Evolutionary conservation across 2,797 vertebrate genomes (phyloP).

Genomic region (Anabas testudineus): DNA sequence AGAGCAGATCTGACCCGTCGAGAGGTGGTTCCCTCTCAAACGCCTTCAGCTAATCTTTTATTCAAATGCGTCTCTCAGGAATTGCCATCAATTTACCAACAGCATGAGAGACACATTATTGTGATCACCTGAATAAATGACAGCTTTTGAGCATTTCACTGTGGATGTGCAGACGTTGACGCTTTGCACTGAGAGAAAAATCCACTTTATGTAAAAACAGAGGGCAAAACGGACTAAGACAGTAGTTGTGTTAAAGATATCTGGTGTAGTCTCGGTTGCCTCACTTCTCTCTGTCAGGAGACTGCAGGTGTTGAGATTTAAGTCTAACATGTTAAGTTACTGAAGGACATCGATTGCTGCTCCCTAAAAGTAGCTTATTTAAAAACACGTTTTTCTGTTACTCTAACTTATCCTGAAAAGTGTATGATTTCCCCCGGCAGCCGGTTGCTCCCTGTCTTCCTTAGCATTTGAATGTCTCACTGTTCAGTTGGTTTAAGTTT

Average conservation of each 20-base stretch:
- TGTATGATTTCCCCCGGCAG: constrained; percentile 4
- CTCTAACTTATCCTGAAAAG: not conserved
- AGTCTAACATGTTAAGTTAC: not conserved
- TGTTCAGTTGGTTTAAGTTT: constrained; percentile 10
- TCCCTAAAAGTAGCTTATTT: not conserved
- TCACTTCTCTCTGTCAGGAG: constrained; percentile 3
- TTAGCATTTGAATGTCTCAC: constrained; percentile 6
- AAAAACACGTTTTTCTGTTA: not conserved
- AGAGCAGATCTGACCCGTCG: constrained; percentile 24
- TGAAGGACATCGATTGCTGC: not conserved
- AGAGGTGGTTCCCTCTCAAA: not conserved
- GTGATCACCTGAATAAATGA: not conserved
- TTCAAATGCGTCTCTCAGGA: not conserved
- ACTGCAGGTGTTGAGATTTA: not conserved
- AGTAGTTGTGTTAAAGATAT: not conserved
- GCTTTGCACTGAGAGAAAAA: not conserved
- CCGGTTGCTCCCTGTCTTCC: not conserved
- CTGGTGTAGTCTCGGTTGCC: not conserved
- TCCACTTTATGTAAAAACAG: not conserved
- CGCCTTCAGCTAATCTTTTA: not conserved
- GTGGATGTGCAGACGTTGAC: constrained; percentile 2
- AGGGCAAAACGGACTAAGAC: not conserved
- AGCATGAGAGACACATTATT: not conserved
- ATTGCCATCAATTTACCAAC: not conserved
- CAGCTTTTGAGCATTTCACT: not conserved